Percentiles rank a stretch among this genome's conserved stretches.
These are phyloP conservation scores for Mesorhabditis belari DNA, from an alignment of 2,888 invertebrate species.

Conservation along the genomic window DNA sequence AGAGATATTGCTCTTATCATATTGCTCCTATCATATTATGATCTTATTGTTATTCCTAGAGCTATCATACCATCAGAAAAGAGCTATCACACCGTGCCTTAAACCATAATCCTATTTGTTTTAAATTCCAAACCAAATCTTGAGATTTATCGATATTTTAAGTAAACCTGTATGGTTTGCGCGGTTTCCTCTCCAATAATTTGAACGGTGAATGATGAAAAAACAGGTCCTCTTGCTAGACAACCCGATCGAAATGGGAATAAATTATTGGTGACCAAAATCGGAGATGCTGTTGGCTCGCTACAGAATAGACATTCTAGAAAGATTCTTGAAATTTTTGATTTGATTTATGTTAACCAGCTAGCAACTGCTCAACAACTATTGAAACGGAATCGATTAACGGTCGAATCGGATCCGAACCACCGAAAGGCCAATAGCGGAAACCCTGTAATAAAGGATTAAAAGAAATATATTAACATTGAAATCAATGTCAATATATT, in stretches of 20 bases:
- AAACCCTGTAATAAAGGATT: slow-evolving; percentile 35
- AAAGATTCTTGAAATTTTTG: slow-evolving; percentile 23
- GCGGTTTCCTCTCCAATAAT: slow-evolving; percentile 33
- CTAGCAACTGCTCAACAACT: slow-evolving; percentile 9
- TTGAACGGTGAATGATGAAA: slow-evolving; percentile 24
- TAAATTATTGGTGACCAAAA: slow-evolving; percentile 49
- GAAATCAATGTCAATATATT: no score
- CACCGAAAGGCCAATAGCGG: slow-evolving; percentile 21
- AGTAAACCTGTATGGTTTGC: slow-evolving; percentile 14
- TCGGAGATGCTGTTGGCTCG: slow-evolving; percentile 40
- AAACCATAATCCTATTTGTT: not conserved
- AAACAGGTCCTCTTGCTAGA: slow-evolving; percentile 13
- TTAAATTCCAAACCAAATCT: not conserved
- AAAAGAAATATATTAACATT: no score
- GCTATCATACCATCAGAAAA: not conserved
- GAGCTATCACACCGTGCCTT: not conserved
- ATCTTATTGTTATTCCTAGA: not conserved
- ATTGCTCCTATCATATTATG: slow-evolving; percentile 7
- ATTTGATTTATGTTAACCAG: not conserved
- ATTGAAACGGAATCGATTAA: slow-evolving; percentile 15
- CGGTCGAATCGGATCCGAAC: slow-evolving; percentile 13
- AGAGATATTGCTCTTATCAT: no score
- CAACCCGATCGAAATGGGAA: slow-evolving; percentile 29
- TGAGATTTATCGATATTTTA: not conserved
- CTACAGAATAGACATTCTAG: slow-evolving; percentile 36